Base-by-base conservation (phyloP, 2,797 vertebrate species). In the Molossus alvarezi region DNA sequence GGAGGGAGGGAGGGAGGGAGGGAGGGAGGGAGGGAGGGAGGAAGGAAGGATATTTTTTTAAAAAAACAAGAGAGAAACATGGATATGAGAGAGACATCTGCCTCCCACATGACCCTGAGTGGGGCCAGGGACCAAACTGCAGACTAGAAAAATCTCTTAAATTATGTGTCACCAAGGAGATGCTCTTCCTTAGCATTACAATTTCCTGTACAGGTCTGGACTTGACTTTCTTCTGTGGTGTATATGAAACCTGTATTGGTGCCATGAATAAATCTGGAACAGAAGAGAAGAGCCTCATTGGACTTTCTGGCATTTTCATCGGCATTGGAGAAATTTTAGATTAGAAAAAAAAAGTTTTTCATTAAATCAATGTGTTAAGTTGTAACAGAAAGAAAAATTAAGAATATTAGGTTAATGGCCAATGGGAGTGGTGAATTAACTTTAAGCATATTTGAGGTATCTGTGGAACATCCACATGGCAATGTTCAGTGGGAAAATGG, bases 161-260 rank as follows among this genome's bases (percentile, higher is more conserved):
- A 95, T 96, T 99, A 62, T 99, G 98, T 23, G 96, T 98, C 96
- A 99, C 99, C 96, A 99, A 99, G 96, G 99, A 99, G 97, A 99
- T 99, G 99, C 96, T 99, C 93, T 98, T 99, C 64, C 99, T 99
- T 62, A 99, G 99, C 72, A 0, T 99, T 29, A 99, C 99, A 51
- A 99, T 99, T 27, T 99, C 99, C 11, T 99, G 99, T 97, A 99
- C 99, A 99, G 99, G 99, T 65, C 81, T 99, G 98, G 99, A 99
- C 97, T 98, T 99, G 90, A 99, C 99, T 0, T 99, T 99, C 98
- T 99, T 99, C 98, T 99, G 99, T 93, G 99, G 99, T 3, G 99
- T 99, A 6, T 99, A 99, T 25, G 99, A 99, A 79, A 99, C 99
- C 0, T 99, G 99, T 75, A 99, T 99, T 62, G 99, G 99, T 10